These are phyloP conservation scores for Petrocephalus sullivani DNA, from an alignment of 2,797 vertebrate species.

Conservation along the genomic window DNA sequence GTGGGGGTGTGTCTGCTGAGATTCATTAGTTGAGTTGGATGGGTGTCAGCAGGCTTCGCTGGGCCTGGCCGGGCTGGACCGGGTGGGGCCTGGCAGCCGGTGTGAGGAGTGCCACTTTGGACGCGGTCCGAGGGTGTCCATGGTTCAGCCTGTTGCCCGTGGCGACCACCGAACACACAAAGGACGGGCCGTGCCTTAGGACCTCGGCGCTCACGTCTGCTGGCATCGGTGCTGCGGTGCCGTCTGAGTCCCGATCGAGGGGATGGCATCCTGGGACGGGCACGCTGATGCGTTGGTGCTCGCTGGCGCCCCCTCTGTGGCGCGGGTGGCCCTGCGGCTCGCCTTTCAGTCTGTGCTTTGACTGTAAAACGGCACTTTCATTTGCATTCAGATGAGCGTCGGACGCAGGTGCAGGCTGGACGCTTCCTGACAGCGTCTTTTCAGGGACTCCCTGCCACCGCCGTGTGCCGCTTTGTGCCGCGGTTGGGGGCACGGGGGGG, in stretches of 20 bases:
- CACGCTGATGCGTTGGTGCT: not conserved
- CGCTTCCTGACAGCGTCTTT: not conserved
- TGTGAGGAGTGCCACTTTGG: not conserved
- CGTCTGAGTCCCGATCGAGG: not conserved
- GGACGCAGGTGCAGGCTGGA: not conserved
- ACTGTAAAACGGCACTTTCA: not conserved
- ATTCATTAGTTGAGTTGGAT: not conserved
- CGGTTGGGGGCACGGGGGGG: not conserved
- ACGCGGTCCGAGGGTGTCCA: not conserved
- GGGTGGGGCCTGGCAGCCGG: not conserved
- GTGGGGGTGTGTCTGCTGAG: not conserved
- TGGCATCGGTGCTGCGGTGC: not conserved
- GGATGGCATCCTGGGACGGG: not conserved
- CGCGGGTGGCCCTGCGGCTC: not conserved
- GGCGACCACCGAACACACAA: not conserved
- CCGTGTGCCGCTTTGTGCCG: not conserved
- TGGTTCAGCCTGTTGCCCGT: not conserved
- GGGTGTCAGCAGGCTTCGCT: not conserved
- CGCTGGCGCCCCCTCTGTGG: not conserved
- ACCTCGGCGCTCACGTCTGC: not conserved
- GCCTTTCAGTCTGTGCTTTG: not conserved
- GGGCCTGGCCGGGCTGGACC: not conserved
- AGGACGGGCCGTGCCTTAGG: not conserved
- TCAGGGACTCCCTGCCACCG: not conserved
- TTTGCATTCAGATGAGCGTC: slow-evolving; percentile 3